Evolutionary conservation across 2,113 vertebrate species (phyloP).

Genomic region (Cebus imitator): DNA sequence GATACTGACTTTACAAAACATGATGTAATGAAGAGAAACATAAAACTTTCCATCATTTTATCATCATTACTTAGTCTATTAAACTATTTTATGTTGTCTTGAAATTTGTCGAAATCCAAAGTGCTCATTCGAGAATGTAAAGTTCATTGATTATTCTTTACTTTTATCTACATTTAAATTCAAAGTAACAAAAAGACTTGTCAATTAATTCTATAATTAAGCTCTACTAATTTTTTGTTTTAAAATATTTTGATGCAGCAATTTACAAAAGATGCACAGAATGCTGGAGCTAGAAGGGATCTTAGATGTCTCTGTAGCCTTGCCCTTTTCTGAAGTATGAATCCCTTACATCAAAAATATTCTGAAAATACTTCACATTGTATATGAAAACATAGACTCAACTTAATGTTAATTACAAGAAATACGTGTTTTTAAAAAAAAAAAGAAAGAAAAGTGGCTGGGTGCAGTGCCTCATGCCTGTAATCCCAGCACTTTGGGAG

Average conservation of each 20-base stretch:
- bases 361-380: background rate
- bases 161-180: slow-evolving; percentile 26
- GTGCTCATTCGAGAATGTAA: slow-evolving; percentile 57
- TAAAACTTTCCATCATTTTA: slow-evolving; percentile 51
- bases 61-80: slow-evolving; percentile 59
- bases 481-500: too few relatives aligned
- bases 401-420: background rate
- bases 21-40: slow-evolving; percentile 44
- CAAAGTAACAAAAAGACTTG: background rate
- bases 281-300: background rate
- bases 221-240: background rate
- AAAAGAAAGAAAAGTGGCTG: too few relatives aligned
- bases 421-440: background rate
- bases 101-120: slow-evolving; percentile 40
- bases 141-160: slow-evolving; percentile 51
- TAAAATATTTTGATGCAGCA: slow-evolving; percentile 4
- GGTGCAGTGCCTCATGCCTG: too few relatives aligned
- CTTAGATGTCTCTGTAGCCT: background rate
- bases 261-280: background rate
- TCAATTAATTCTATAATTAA: slow-evolving; percentile 8
- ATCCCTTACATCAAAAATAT: background rate
- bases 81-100: slow-evolving; percentile 51
- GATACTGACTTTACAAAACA: slow-evolving; percentile 55
- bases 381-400: background rate
- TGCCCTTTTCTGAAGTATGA: background rate